Base-by-base conservation (phyloP, 2,888 invertebrate species). In the Cheilosia impressa region DNA sequence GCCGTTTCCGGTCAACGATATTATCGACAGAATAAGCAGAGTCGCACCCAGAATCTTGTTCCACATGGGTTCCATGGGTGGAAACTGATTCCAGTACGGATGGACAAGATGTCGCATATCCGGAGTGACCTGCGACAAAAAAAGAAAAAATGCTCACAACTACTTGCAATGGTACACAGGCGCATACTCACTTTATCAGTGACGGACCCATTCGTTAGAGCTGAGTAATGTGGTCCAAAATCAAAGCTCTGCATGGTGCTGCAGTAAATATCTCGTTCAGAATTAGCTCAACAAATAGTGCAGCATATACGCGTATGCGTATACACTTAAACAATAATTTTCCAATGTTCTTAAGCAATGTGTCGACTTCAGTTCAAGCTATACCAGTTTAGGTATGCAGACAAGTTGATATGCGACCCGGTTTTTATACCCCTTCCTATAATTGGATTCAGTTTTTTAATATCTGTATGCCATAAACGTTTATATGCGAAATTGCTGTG, bases 1-100 rank as follows among this genome's bases (percentile, higher is more conserved):
- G 77, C 92, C 91, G 88, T 92, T 92, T 78, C 92, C 92, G 78
- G 89, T 89, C 89, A 91, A 90, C 62, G 92, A 91, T 76, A 92
- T 90, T 53, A 88, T 92, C 63, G 96, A 97, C 89, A 98, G 94
- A 66, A 94, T 91, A 69, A 95, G 95, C 91, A 98, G 97, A 80
- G 95, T 94, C 90, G 96, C 95, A 66, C 96, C 96, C 27, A 97
- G 93, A 65, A 97, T 94, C 87, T 95, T 96, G 91, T 97, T 96
- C 97, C 97, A 97, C 66, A 97, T 93, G 22, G 97, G 97, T 91
- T 97, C 97, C 95, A 97, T 95, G 17, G 97, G 97, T 80, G 97
- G 96, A 90, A 96, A 97, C 91, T 97, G 97, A 92, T 97, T 96
- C 97, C 97, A 97, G 91, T 96, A 95, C 52, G 96, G 90, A 90